Base-by-base conservation (phyloP, 2,113 vertebrate genomes). In the Brevimyrus niger region DNA sequence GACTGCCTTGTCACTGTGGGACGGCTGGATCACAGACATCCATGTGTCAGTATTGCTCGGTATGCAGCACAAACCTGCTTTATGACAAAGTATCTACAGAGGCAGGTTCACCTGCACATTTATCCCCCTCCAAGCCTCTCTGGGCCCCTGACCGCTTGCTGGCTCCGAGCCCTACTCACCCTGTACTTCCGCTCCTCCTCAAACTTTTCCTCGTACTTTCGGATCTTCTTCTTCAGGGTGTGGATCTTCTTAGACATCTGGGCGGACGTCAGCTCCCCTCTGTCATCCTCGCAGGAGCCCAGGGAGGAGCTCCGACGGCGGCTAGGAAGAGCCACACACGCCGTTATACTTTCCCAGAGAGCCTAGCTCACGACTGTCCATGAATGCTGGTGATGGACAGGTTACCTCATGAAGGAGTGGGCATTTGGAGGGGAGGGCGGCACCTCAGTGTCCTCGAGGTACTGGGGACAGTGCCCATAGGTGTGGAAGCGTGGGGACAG, bases 371-470 rank as follows among this genome's bases (percentile, higher is more conserved):
- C n/a, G 10, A 87, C 50, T 87, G 50, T 42, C 73, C 47, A 31
- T n/a, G 11, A n/a, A 50, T 21, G 31, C 10, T 13, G 48, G n/a
- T 13, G n/a, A 31, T 27, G 1, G 73, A 19, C 73, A 76, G 3
- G 94, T 61, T 91, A 99, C 98, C 98, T 99, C 96, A 97, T 95
- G 90, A 99, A 99, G 0, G 98, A 97, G 92, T 99, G 98, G 3
- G 97, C 95, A 47, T 99, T 97, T 19, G 98, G 98, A n/a, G 98
- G 98, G 0, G 98, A 99, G 21, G 98, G 98, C 82, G 98, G 98
- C 92, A 99, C 98, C 94, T 99, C 98, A 0, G 98, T 96, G 92
- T 99, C 98, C 31, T 99, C 97, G 93, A 99, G 96, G 92, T 98
- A 99, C 92, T 98, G 98, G 19, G 98, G 96, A 89, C 97, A 96